These are phyloP conservation scores for Norana najaformis DNA, from an alignment of 2,888 invertebrate species.

Conservation along the genomic window DNA sequence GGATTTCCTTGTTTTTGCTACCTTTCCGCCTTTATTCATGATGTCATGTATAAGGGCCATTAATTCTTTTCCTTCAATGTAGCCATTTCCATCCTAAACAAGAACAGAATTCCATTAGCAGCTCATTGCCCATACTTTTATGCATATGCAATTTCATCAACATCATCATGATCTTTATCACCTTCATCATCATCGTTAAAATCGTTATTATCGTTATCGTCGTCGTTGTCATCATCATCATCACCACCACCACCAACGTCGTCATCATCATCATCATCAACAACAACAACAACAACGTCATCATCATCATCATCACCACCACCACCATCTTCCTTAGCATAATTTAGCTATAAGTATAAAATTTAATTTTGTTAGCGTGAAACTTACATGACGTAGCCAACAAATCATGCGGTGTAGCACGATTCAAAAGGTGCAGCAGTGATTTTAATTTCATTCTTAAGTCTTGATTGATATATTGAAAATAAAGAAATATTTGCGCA, in stretches of 20 bases:
- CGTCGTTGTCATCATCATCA: too few relatives aligned
- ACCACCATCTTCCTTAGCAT: neutral
- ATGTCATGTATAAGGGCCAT: constrained; percentile 39
- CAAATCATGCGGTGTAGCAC: neutral
- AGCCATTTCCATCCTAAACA: constrained; percentile 38
- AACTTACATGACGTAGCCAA: neutral
- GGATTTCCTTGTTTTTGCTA: neutral
- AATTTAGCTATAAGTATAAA: neutral
- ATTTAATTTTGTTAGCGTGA: too few relatives aligned
- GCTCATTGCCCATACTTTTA: neutral
- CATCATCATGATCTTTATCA: neutral
- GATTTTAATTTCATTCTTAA: too few relatives aligned
- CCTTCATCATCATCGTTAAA: neutral
- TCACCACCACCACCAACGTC: too few relatives aligned
- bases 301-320: too few relatives aligned
- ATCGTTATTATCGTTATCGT: constrained; percentile 7
- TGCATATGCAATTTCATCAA: neutral
- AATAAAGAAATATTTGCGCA: too few relatives aligned
- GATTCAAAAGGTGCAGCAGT: too few relatives aligned
- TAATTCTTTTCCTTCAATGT: constrained; percentile 40
- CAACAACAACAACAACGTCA: too few relatives aligned
- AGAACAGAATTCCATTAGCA: neutral
- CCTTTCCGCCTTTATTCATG: constrained; percentile 35
- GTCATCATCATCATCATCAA: too few relatives aligned
- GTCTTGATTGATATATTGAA: neutral